Evolutionary conservation across 2,113 vertebrate species (phyloP).

Genomic region (Gnathochromis pfefferi): DNA sequence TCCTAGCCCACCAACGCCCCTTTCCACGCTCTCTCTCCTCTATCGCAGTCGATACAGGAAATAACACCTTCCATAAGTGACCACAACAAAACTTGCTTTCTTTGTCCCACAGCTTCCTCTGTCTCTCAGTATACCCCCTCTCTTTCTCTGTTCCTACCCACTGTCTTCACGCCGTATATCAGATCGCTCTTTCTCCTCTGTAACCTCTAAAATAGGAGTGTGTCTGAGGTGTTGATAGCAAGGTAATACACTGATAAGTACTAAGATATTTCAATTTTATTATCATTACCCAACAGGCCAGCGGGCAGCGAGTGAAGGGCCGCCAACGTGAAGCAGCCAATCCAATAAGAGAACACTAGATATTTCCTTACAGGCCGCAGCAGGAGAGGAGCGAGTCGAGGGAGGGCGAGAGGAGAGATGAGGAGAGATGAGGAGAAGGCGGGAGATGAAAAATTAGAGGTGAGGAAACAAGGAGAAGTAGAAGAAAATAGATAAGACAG

Average conservation of each 20-base stretch:
- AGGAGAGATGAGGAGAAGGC: not conserved
- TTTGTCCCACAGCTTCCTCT: not conserved
- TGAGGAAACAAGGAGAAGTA: not conserved
- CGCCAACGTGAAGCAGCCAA: slow-evolving; percentile 64
- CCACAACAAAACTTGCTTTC: slow-evolving; percentile 15
- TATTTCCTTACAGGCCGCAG: slow-evolving; percentile 47
- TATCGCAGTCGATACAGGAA: slow-evolving; percentile 41
- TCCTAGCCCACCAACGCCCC: not conserved
- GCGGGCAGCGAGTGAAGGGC: slow-evolving; percentile 25
- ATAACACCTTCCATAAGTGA: slow-evolving; percentile 50
- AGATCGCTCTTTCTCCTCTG: slow-evolving; percentile 33
- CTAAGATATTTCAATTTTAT: slow-evolving; percentile 75
- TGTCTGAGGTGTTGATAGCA: slow-evolving; percentile 66
- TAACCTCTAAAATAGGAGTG: slow-evolving; percentile 55
- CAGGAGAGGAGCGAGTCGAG: not conserved
- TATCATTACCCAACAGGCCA: slow-evolving; percentile 67
- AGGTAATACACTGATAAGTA: slow-evolving; percentile 74
- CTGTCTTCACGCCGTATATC: slow-evolving; percentile 31
- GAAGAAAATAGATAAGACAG: not conserved
- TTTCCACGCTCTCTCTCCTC: not conserved
- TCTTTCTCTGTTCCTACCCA: not conserved
- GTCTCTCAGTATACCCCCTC: not conserved
- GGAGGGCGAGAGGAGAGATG: not conserved
- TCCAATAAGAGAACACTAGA: slow-evolving; percentile 71
- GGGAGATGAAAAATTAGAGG: not conserved